Conservation (phyloP, 1,140 invertebrate species). For the Oryctes rhinoceros region DNA sequence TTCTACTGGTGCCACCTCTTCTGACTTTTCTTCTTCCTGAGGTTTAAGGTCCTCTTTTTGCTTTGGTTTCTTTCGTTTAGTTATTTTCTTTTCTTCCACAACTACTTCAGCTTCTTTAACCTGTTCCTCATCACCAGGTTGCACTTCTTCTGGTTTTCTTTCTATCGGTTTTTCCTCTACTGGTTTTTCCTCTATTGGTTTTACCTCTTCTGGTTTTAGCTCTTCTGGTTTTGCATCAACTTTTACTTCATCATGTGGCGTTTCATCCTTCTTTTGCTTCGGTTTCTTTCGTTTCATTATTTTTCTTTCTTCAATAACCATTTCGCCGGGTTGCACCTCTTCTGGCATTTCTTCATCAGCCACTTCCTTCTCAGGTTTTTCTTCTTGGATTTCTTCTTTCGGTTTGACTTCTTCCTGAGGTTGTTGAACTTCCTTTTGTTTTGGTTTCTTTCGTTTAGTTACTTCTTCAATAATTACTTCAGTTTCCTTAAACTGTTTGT, state of each 20-base stretch:
- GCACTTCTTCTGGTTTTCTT: background rate
- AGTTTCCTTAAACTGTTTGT: slow-evolving; percentile 48
- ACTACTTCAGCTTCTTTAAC: slow-evolving; percentile 38
- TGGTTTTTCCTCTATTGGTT: slow-evolving; percentile 37
- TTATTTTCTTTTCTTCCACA: slow-evolving; percentile 42
- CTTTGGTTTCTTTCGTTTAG: slow-evolving; percentile 41
- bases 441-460: slow-evolving; percentile 68
- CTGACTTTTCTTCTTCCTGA: slow-evolving; percentile 17
- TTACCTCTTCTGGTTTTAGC: slow-evolving; percentile 53
- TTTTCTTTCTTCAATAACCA: no score
- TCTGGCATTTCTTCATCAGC: background rate
- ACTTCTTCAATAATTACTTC: slow-evolving; percentile 56
- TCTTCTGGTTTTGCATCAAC: slow-evolving; percentile 42
- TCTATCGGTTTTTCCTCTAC: slow-evolving; percentile 47
- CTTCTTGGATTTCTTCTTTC: slow-evolving; percentile 38
- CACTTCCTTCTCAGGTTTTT: no score
- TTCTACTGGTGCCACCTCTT: slow-evolving; percentile 40
- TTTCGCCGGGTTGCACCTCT: background rate
- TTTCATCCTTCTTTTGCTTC: slow-evolving; percentile 45
- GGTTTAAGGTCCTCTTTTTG: slow-evolving; percentile 41
- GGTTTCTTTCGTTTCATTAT: slow-evolving; percentile 45
- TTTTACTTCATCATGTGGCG: slow-evolving; percentile 37
- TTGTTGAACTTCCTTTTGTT: slow-evolving; percentile 42
- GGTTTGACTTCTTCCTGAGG: background rate
- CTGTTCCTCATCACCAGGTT: background rate